Conservation (phyloP, 2,113 vertebrate genomes). For the Camelus dromedarius region DNA sequence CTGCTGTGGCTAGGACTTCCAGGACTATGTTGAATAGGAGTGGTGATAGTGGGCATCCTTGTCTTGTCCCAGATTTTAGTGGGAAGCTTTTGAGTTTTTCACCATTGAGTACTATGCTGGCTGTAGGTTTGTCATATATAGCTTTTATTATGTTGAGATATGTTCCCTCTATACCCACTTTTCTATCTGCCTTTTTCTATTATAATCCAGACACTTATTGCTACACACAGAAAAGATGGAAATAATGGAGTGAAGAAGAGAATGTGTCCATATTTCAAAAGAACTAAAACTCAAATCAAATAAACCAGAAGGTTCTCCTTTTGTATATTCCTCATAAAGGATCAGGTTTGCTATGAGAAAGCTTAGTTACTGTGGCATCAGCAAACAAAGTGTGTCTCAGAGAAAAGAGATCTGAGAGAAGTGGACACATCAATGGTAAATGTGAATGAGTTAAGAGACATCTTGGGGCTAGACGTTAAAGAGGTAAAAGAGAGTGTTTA, state of each 20-base stretch:
- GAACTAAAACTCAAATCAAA: slow-evolving; percentile 61
- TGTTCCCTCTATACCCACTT: too few relatives aligned
- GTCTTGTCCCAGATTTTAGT: too few relatives aligned
- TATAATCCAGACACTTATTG: slow-evolving; percentile 60
- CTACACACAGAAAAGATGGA: slow-evolving; percentile 37
- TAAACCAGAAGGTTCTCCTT: slow-evolving; percentile 42
- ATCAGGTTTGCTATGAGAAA: slow-evolving; percentile 26
- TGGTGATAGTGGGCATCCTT: too few relatives aligned
- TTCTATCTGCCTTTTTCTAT: slow-evolving; percentile 33
- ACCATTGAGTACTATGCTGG: too few relatives aligned
- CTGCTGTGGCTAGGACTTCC: too few relatives aligned
- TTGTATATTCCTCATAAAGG: not conserved
- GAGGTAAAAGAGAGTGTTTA: not conserved
- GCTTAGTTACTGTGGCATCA: not conserved
- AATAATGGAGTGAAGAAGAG: slow-evolving; percentile 56
- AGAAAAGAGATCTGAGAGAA: not conserved
- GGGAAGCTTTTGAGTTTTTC: too few relatives aligned
- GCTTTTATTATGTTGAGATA: too few relatives aligned
- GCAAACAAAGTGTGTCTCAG: not conserved
- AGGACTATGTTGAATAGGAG: too few relatives aligned
- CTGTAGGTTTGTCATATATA: too few relatives aligned
- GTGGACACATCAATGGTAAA: not conserved
- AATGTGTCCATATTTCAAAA: slow-evolving; percentile 61
- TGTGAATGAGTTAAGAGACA: not conserved
- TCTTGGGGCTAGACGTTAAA: not conserved